Evolutionary conservation across 2,888 invertebrate genomes (phyloP).

Genomic region (Myopa tessellatipennis): DNA sequence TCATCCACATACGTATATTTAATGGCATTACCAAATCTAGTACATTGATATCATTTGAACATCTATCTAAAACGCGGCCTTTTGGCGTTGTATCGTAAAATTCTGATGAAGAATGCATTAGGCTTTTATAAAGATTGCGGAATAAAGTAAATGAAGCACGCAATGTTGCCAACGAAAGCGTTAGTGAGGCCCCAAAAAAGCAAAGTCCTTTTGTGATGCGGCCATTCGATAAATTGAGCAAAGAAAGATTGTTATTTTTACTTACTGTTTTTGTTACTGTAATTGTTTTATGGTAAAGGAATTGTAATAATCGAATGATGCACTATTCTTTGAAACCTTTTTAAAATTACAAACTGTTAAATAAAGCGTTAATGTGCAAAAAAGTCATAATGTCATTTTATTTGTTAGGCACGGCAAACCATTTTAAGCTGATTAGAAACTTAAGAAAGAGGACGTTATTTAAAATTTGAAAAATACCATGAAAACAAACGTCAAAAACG

Average conservation of each 20-base stretch:
- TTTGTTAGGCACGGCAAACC: constrained; percentile 16
- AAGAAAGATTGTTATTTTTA: not conserved
- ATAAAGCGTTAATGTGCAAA: constrained; percentile 33
- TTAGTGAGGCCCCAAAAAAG: constrained; percentile 63
- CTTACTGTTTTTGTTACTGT: not conserved
- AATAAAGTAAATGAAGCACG: constrained; percentile 61
- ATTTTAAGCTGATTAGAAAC: constrained; percentile 15
- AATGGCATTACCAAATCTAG: constrained; percentile 71
- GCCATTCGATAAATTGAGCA: constrained; percentile 20
- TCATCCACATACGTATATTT: constrained; percentile 62
- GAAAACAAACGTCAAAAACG: constrained; percentile 68
- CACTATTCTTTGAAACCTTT: constrained; percentile 28
- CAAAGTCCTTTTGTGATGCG: constrained; percentile 55
- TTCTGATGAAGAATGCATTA: constrained; percentile 72
- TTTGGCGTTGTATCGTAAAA: constrained; percentile 76
- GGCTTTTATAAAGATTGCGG: constrained; percentile 68
- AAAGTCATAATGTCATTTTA: constrained; percentile 10
- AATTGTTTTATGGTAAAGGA: not conserved
- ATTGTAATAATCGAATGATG: not conserved
- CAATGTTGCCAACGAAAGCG: constrained; percentile 60
- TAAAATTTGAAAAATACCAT: constrained; percentile 60
- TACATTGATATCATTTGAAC: constrained; percentile 72
- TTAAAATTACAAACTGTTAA: constrained; percentile 44
- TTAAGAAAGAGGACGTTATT: too few relatives aligned
- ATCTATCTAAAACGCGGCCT: constrained; percentile 75